phyloP scores from a whole-genome alignment of 2,888 invertebrate species.

The Coronaproctus castanopsis region DNA sequence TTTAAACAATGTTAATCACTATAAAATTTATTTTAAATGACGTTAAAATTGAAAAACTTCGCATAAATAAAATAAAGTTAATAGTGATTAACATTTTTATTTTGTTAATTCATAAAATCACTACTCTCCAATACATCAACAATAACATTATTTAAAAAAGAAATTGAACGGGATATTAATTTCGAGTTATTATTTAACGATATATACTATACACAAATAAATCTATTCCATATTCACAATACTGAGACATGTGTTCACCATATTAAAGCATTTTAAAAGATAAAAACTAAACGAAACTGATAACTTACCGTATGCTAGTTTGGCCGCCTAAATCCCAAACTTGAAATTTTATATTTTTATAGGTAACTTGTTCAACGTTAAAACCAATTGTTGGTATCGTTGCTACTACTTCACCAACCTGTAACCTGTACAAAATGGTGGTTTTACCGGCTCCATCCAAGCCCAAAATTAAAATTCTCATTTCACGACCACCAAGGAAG shows the following conservation, averaged over 20 bases:
- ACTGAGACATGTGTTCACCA: not conserved
- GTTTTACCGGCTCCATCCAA: conserved; percentile 98
- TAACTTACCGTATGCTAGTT: conserved; percentile 77
- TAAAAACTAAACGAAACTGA: too few relatives aligned
- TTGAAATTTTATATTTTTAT: conserved; percentile 98
- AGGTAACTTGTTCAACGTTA: conserved; percentile 97
- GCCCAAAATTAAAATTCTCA: conserved; percentile 92
- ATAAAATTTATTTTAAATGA: too few relatives aligned
- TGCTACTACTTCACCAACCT: conserved; percentile 96
- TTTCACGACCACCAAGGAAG: conserved; percentile 87
- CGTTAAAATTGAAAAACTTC: too few relatives aligned
- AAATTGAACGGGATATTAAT: too few relatives aligned
- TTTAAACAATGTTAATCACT: too few relatives aligned
- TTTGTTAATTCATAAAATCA: too few relatives aligned
- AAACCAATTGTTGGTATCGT: conserved; percentile 97
- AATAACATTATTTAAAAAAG: too few relatives aligned
- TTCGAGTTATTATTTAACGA: not conserved
- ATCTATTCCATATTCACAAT: not conserved
- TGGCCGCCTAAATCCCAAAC: conserved; percentile 98
- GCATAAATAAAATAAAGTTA: too few relatives aligned
- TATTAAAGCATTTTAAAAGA: too few relatives aligned
- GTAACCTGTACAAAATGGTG: conserved; percentile 71
- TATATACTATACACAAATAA: not conserved
- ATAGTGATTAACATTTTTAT: too few relatives aligned
- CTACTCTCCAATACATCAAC: too few relatives aligned